Evolutionary conservation across 2,888 invertebrate genomes (phyloP), one percentile per base, ranked within the genome.

Genomic region (Meteorus cinctellus): DNA sequence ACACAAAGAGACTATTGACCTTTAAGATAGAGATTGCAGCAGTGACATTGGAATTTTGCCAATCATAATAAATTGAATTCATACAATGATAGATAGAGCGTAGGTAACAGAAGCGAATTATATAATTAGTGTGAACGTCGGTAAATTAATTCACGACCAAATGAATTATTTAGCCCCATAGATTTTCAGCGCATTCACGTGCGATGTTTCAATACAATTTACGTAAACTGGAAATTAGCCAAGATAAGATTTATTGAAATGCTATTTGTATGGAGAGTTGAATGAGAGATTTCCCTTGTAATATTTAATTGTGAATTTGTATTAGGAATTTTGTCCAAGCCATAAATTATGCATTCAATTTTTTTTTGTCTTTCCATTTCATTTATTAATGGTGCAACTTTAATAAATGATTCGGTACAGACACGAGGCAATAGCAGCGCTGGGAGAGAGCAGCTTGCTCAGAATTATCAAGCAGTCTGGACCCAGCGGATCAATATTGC

Each of bases 401-500:
- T 65, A 65, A 63, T 14, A 14, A 16, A 31, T 29, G 27, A 62
- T 62, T 19, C 16, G 6, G 36, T 41, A n/a, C n/a, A n/a, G 36
- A 41, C 65, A 65, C 31, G 41, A n/a, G 36, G 36, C 19, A 24
- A 34, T 41, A 65, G 65, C 36, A 65, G 36, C 19, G 41, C 36
- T 24, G 36, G 68, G 36, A 66, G 19, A 60, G 31, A 24, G 59
- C 31, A 74, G 66, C 71, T 71, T 72, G 62, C 66, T 60, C 60
- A 48, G 66, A 34, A 62, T 69, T 72, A 63, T 48, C 68, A 68
- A 72, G 55, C 31, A 65, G 78, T 82, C 83, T 85, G 83, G 82
- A 82, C 82, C 82, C 79, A 79, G 70, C 78, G 79, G 83, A 83
- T 83, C 84, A 84, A 82, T 84, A 82, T 79, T 78, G 77, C 80